phyloP scores from a whole-genome alignment of 2,888 invertebrate species.

The Erpobdella octoculata region DNA sequence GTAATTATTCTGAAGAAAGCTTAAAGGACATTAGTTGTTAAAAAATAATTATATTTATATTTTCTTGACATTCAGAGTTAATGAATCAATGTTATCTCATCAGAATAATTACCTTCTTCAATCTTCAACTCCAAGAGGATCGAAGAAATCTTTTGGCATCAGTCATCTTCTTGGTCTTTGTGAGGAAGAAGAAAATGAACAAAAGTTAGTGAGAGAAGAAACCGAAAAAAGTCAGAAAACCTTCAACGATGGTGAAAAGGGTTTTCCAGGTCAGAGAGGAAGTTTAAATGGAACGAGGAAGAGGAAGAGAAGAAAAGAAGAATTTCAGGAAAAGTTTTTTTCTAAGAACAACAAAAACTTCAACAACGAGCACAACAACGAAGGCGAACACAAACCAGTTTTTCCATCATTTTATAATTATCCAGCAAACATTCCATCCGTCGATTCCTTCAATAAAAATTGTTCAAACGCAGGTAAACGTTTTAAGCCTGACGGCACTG shows the following conservation, averaged over 20 bases:
- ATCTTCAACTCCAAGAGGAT: no score
- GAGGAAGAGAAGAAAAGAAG: background rate
- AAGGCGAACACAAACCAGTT: background rate
- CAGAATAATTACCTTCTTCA: no score
- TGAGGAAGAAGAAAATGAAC: background rate
- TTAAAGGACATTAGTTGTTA: no score
- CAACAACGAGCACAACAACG: background rate
- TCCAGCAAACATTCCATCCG: background rate
- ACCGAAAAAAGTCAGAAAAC: background rate
- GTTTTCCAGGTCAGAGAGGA: background rate
- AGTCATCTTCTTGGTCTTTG: background rate
- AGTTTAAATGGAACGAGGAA: background rate
- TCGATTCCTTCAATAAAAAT: no score
- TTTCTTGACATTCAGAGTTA: no score
- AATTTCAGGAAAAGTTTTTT: background rate
- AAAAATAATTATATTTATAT: no score
- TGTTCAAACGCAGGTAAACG: no score
- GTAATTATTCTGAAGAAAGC: no score
- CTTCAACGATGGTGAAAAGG: background rate
- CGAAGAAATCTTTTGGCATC: conserved; percentile 1
- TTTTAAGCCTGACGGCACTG: background rate
- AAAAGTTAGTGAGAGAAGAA: no score
- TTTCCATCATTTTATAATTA: background rate
- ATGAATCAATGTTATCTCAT: no score
- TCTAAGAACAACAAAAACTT: background rate